phyloP scores from a whole-genome alignment of 1,140 invertebrate genomes.

The Delia radicum region DNA sequence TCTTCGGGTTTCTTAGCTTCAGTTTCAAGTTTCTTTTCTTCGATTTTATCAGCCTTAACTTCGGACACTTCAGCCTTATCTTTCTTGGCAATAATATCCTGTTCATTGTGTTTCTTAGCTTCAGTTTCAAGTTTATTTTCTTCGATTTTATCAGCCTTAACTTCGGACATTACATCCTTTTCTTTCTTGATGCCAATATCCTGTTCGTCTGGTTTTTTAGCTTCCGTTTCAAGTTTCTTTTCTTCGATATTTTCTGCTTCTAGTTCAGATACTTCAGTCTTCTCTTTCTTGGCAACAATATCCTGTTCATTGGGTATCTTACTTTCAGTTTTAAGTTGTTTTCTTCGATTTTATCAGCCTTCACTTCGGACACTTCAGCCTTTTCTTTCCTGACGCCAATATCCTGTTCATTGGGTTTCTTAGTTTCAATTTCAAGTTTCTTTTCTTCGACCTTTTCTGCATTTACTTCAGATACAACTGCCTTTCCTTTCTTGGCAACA shows the following conservation, averaged over 20 bases:
- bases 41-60: slow-evolving; percentile 30
- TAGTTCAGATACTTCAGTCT: background rate
- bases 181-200: background rate
- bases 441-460: background rate
- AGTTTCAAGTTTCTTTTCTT: slow-evolving; percentile 31
- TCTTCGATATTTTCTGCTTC: slow-evolving; percentile 30
- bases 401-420: background rate
- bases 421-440: background rate
- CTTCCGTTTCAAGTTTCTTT: background rate
- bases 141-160: slow-evolving; percentile 32
- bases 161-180: slow-evolving; percentile 26
- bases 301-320: background rate
- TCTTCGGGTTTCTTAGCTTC: slow-evolving; percentile 33
- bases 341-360: background rate
- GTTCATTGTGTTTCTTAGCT: slow-evolving; percentile 29
- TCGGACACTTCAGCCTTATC: background rate
- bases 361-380: background rate
- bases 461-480: background rate
- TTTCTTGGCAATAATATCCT: background rate
- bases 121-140: slow-evolving; percentile 7
- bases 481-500: background rate
- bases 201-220: background rate
- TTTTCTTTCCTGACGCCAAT: background rate
- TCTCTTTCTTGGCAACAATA: background rate
- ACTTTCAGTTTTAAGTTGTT: background rate